Evolutionary conservation across 2,113 vertebrate species (phyloP).

Genomic region (Tylochromis polylepis): DNA sequence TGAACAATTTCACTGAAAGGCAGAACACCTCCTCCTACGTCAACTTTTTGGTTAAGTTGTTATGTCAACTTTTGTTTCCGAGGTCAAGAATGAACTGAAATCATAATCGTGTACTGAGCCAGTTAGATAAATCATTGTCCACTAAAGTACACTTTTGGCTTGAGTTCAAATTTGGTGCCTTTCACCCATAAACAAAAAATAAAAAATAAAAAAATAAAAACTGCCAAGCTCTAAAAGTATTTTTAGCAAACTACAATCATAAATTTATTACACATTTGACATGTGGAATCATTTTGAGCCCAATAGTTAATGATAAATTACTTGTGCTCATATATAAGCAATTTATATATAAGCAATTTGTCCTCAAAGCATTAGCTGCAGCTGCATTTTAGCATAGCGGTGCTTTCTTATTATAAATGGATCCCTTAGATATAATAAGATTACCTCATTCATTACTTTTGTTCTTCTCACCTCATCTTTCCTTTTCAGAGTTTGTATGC

Average conservation of each 20-base stretch:
- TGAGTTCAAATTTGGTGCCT: background rate
- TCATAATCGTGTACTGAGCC: background rate
- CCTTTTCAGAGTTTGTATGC: background rate
- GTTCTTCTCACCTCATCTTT: background rate
- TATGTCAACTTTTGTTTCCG: background rate
- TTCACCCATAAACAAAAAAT: background rate
- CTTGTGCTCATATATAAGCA: background rate
- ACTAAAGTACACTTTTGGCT: constrained; percentile 38
- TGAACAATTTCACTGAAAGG: background rate
- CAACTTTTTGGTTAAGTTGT: background rate
- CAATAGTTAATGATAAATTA: background rate
- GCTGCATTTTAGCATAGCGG: background rate
- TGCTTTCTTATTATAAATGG: background rate
- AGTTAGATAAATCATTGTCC: constrained; percentile 7
- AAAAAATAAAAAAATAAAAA: no score
- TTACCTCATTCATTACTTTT: background rate
- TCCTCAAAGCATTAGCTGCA: background rate
- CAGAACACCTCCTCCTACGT: background rate
- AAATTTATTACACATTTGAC: constrained; percentile 19
- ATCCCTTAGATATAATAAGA: background rate
- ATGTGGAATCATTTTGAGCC: background rate
- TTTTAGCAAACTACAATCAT: constrained; percentile 13
- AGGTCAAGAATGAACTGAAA: constrained; percentile 1
- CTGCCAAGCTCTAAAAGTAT: constrained; percentile 14
- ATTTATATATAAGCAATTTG: background rate